Percentiles rank a stretch among this genome's conserved stretches.
Conservation (phyloP, 2,888 invertebrate genomes). For the Rutpela maculata region DNA sequence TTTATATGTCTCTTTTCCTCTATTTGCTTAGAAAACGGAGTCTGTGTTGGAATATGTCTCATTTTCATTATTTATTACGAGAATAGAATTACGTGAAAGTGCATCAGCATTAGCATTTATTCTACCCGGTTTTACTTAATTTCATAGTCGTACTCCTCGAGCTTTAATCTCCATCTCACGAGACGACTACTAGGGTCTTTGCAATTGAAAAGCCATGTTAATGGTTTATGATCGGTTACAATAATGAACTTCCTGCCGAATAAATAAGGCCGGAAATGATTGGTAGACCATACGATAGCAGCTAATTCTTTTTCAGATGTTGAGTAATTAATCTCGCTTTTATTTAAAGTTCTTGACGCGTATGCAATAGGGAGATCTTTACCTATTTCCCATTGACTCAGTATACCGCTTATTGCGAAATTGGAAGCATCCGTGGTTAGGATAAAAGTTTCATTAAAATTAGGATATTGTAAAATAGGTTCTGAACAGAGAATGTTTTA, state of each 20-base stretch:
- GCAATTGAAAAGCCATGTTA: constrained; percentile 62
- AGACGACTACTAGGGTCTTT: constrained; percentile 64
- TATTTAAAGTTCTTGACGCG: constrained; percentile 61
- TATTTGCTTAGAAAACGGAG: no score
- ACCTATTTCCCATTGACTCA: constrained; percentile 59
- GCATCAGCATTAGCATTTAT: no score
- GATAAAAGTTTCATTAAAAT: constrained; percentile 5
- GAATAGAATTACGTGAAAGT: background rate
- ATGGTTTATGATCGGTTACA: constrained; percentile 61
- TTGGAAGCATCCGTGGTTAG: constrained; percentile 64
- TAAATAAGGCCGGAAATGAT: no score
- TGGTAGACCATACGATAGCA: no score
- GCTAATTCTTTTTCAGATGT: constrained; percentile 57
- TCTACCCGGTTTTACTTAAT: no score
- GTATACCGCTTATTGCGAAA: constrained; percentile 60
- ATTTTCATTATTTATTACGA: background rate
- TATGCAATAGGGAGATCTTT: constrained; percentile 64
- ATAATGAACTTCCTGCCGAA: no score
- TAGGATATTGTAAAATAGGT: constrained; percentile 27
- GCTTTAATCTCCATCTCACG: constrained; percentile 58
- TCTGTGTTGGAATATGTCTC: no score
- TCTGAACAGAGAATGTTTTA: background rate
- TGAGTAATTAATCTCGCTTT: constrained; percentile 63
- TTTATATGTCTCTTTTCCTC: constrained; percentile 24
- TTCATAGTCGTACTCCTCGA: no score